These are phyloP conservation scores for Notolabrus celidotus DNA, from an alignment of 2,797 vertebrate species.

Conservation along the genomic window DNA sequence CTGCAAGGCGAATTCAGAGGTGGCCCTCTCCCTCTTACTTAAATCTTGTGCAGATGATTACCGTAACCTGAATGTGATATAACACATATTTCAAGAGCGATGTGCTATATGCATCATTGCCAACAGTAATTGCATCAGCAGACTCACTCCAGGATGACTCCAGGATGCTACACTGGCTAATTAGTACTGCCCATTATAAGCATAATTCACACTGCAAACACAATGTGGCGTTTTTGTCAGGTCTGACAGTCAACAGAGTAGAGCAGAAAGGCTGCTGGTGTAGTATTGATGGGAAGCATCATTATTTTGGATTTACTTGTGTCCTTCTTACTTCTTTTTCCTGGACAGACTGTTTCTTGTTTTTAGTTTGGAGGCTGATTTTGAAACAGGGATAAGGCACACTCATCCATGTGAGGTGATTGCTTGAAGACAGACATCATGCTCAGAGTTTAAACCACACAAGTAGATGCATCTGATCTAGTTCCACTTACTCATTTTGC, in stretches of 20 bases:
- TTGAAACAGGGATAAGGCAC: background rate
- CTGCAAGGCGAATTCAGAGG: slow-evolving; percentile 5
- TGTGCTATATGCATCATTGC: slow-evolving; percentile 23
- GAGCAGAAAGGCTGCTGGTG: background rate
- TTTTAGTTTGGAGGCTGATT: background rate
- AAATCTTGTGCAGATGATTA: background rate
- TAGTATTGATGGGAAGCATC: background rate
- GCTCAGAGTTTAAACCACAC: no score
- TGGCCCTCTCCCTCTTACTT: background rate
- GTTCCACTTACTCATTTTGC: no score
- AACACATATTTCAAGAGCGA: background rate
- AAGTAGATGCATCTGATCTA: no score
- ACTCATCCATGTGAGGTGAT: background rate
- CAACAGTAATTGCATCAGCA: slow-evolving; percentile 14
- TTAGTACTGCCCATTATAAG: slow-evolving; percentile 14
- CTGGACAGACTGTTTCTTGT: background rate
- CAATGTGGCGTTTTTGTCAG: slow-evolving; percentile 4
- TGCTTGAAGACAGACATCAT: no score
- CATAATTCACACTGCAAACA: slow-evolving; percentile 12
- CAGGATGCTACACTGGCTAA: slow-evolving; percentile 7
- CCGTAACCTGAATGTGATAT: background rate
- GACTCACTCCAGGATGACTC: slow-evolving; percentile 8
- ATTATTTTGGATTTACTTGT: background rate
- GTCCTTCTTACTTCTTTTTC: background rate
- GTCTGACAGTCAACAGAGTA: background rate